Percentiles rank a stretch among this genome's conserved stretches.
These are phyloP conservation scores for Episyrphus balteatus DNA, from an alignment of 1,140 invertebrate genomes.

Conservation along the genomic window DNA sequence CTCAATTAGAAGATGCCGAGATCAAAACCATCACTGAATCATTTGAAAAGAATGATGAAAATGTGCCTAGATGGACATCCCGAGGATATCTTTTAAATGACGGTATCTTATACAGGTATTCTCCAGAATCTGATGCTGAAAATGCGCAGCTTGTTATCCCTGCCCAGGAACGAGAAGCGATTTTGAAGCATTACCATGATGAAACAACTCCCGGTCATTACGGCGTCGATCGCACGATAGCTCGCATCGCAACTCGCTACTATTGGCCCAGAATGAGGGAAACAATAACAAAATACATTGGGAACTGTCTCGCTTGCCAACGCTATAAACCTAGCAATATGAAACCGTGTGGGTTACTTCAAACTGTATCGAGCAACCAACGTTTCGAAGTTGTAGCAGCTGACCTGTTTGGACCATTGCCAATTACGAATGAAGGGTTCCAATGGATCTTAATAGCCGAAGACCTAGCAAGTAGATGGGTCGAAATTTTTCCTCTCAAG, in stretches of 20 bases:
- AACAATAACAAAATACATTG: slow-evolving; percentile 11
- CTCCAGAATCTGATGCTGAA: slow-evolving; percentile 15
- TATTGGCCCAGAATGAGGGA: slow-evolving; percentile 24
- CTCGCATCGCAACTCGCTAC: slow-evolving; percentile 13
- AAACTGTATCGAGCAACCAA: slow-evolving; percentile 9
- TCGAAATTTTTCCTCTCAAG: too few species aligned
- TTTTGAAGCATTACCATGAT: slow-evolving; percentile 21
- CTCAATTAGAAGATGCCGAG: neutral
- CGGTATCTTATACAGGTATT: slow-evolving; percentile 12
- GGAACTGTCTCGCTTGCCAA: slow-evolving; percentile 20
- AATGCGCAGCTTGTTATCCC: slow-evolving; percentile 15
- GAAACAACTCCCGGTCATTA: slow-evolving; percentile 17
- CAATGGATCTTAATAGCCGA: slow-evolving; percentile 27
- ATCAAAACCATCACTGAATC: slow-evolving; percentile 1
- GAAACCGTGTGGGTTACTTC: slow-evolving; percentile 19
- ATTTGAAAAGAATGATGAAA: slow-evolving; percentile 1
- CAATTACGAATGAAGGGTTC: slow-evolving; percentile 6
- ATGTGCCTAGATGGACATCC: slow-evolving; percentile 10
- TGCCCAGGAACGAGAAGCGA: slow-evolving; percentile 11
- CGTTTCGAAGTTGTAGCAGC: slow-evolving; percentile 21
- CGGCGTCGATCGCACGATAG: slow-evolving; percentile 16
- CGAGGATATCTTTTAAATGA: slow-evolving; percentile 16
- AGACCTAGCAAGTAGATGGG: slow-evolving; percentile 13
- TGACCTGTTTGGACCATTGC: slow-evolving; percentile 26
- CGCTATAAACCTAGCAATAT: slow-evolving; percentile 19